Conservation (phyloP, 2,888 invertebrate species). For the Dynastes grantii region DNA sequence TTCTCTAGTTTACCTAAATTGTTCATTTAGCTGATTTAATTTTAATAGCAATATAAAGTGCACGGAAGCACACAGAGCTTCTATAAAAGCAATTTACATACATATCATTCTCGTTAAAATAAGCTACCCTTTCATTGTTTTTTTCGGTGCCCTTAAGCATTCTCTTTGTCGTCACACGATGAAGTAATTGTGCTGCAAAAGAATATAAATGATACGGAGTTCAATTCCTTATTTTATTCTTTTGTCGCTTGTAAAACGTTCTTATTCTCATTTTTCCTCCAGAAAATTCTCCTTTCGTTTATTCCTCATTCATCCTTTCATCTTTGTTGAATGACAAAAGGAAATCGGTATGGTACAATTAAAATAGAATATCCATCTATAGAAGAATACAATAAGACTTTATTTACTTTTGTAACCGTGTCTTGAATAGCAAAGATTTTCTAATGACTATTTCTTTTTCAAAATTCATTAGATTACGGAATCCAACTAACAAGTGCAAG, state of each 20-base stretch:
- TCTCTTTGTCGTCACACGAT: too few species aligned
- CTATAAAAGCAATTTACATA: too few species aligned
- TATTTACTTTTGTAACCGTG: not conserved
- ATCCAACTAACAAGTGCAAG: conserved; percentile 76
- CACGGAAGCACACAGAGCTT: not conserved
- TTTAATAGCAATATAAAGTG: not conserved
- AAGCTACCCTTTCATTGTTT: too few species aligned
- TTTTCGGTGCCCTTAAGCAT: not conserved
- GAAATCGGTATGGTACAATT: not conserved
- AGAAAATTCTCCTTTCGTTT: not conserved
- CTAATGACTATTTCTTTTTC: too few species aligned
- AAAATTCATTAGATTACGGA: conserved; percentile 73
- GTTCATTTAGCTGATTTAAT: too few species aligned
- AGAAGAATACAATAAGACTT: too few species aligned
- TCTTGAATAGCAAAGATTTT: too few species aligned
- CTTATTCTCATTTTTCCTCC: not conserved
- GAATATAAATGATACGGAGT: too few species aligned
- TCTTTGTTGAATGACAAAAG: not conserved
- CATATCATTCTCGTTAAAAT: too few species aligned
- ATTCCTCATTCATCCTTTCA: not conserved
- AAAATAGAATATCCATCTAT: not conserved
- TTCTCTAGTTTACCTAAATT: too few species aligned
- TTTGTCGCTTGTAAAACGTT: not conserved
- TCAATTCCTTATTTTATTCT: too few species aligned
- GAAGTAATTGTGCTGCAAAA: too few species aligned